Conservation (phyloP, 2,888 invertebrate genomes). For the Athalia circularis region DNA sequence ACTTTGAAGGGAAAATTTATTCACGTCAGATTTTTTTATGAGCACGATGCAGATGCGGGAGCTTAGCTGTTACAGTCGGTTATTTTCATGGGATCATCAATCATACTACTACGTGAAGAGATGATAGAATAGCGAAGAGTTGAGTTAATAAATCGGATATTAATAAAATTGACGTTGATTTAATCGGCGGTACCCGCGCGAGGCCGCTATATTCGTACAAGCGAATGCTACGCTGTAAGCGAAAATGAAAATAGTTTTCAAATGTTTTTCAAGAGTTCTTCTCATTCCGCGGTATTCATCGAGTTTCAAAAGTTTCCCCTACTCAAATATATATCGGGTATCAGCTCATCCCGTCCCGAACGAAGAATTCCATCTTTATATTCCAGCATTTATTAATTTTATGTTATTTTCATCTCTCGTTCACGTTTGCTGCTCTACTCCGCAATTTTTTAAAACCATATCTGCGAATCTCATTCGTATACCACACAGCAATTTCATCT, state of each 20-base stretch:
- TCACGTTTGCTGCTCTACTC: background rate
- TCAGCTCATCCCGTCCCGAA: slow-evolving; percentile 11
- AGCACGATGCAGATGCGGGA: background rate
- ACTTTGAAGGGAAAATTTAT: slow-evolving; percentile 5
- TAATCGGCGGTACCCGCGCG: background rate
- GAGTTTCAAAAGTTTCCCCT: slow-evolving; percentile 3
- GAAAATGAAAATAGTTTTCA: slow-evolving; percentile 35
- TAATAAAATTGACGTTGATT: slow-evolving; percentile 24
- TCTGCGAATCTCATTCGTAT: background rate
- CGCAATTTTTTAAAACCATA: background rate
- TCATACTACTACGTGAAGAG: background rate
- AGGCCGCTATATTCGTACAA: background rate
- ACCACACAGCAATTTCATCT: background rate
- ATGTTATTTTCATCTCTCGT: slow-evolving; percentile 12
- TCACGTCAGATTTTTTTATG: slow-evolving; percentile 17
- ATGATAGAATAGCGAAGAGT: background rate
- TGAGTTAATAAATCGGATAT: background rate
- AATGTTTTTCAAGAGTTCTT: background rate
- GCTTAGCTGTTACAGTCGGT: background rate
- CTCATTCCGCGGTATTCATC: background rate
- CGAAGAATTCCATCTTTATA: background rate
- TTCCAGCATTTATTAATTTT: slow-evolving; percentile 33
- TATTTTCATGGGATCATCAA: slow-evolving; percentile 10
- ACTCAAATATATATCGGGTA: slow-evolving; percentile 27
- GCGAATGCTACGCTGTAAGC: background rate